Base-by-base conservation (phyloP, 1,140 invertebrate genomes). In the Stegodyphus dumicola region DNA sequence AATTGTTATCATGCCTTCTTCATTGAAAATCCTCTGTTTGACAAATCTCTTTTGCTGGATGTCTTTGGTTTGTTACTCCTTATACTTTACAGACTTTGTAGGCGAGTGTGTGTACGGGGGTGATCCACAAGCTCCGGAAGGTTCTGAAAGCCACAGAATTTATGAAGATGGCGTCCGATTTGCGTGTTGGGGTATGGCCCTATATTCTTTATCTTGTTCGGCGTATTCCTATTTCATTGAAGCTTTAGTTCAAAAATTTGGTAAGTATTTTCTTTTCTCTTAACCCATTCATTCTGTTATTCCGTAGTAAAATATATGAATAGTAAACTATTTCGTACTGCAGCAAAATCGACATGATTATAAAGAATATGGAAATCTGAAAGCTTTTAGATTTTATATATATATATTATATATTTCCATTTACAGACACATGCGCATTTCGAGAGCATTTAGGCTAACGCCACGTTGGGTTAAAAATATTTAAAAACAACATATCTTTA, bases 31-130 rank as follows among this genome's bases (percentile, higher is more conserved):
- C 88, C 93, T 99, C 1, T 99, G 97, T 89, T 87, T 98, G 5
- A 98, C 97, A 0, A 99, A 99, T 92, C 92, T 98, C 0, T 98
- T 98, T 90, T 98, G 96, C 89, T 99, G 97, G 98, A 98, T 98
- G 96, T 96, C 97, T 0, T 95, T 99, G 80, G 96, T 99, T 3
- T 98, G 96, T 90, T 99, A 99, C 89, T 98, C 97, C 0, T 91
- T 99, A 0, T 99, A 98, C 90, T 99, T 99, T 90, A 99, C 98
- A 0, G 97, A 99, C 91, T 99, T 98, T 90, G 97, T 99, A 7
- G 98, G 97, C 0, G 96, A 99, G 91, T 94, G 96, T 52, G 96
- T 99, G n/a, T 99, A 95, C 90, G 93, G 93, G n/a, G 97, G 97
- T 0, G 93, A 97, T 92, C 97, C 97, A 48, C 94, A 93, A 93